Evolutionary conservation across 2,113 vertebrate species (phyloP).

Genomic region (Pangasianodon gigas): DNA sequence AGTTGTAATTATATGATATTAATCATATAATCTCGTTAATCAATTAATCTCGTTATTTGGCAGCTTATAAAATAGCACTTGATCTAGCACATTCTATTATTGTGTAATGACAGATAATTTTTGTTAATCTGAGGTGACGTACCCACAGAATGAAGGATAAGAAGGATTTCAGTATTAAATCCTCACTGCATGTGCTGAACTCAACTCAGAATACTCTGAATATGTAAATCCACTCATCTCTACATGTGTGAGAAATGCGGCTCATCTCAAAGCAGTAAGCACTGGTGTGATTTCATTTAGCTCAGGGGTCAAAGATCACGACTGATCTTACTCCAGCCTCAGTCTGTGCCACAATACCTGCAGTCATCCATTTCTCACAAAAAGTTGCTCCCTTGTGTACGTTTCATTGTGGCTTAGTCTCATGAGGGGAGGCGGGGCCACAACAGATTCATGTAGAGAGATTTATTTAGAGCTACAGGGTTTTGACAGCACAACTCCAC

Average conservation of each 20-base stretch:
- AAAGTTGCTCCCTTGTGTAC: slow-evolving; percentile 33
- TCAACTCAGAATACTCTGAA: not conserved
- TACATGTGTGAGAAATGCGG: not conserved
- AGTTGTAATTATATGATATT: not conserved
- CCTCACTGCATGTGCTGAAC: not conserved
- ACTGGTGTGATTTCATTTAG: slow-evolving; percentile 27
- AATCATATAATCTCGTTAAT: not conserved
- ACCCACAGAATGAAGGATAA: not conserved
- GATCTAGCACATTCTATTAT: not conserved
- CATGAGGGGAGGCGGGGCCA: not conserved
- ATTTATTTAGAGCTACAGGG: slow-evolving; percentile 46
- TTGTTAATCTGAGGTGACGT: not conserved
- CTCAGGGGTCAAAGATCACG: slow-evolving; percentile 28
- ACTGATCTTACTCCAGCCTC: not conserved
- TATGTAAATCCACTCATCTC: not conserved
- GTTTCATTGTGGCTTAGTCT: slow-evolving; percentile 16
- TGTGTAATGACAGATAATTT: not conserved
- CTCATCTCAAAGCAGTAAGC: slow-evolving; percentile 35
- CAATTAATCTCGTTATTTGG: not conserved
- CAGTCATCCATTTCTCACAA: slow-evolving; percentile 3
- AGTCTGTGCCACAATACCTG: not conserved
- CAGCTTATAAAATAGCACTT: not conserved
- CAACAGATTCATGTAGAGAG: not conserved
- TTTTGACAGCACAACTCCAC: slow-evolving; percentile 46
- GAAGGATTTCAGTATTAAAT: not conserved